Base-by-base conservation (phyloP, 1,140 invertebrate species). In the Diploscapter pachys region DNA sequence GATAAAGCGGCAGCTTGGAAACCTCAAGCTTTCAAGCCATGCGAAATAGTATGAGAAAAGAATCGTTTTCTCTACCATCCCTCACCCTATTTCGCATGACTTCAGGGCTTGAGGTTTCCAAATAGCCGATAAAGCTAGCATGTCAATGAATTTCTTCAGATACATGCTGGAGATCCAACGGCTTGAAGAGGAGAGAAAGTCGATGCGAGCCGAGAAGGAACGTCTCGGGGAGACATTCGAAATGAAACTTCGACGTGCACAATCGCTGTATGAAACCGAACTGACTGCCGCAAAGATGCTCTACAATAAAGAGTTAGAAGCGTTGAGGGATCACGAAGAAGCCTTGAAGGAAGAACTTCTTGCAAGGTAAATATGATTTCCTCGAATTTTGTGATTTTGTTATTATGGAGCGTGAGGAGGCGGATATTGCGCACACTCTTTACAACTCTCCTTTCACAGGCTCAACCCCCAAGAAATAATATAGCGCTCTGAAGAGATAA, bases 141-240 rank as follows among this genome's bases (percentile, higher is more conserved):
- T 50, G 11, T 51, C 49, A 51, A 66, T 67, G 56, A 1, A 31
- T 31, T 73, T 70, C 57, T 81, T 59, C 52, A 82, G 81, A 71
- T 83, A 84, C 69, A 81, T 84, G 9, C 76, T 85, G 6, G 83
- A 84, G 74, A 84, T 85, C 56, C 83, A 83, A 61, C 71, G 82
- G 65, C 63, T 84, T 3, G 83, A 84, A 80, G 83, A 84, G 64
- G 83, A 84, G 61, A 55, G 83, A 53, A 84, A 84, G 72, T 84
- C 78, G 69, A 63, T 84, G 49, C 68, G 78, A 77, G 51, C 76
- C 31, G 83, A 84, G 73, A 84, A 85, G 67, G 83, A 85, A 61
- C 59, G 79, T 48, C 73, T 84, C 5, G 84, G 81, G 13, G 83
- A 84, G 74, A 83, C 82, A 6, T 84, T 84, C 70, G 83, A 84